phyloP scores from a whole-genome alignment of 1,140 invertebrate species.

The Drosophila jambulina region DNA sequence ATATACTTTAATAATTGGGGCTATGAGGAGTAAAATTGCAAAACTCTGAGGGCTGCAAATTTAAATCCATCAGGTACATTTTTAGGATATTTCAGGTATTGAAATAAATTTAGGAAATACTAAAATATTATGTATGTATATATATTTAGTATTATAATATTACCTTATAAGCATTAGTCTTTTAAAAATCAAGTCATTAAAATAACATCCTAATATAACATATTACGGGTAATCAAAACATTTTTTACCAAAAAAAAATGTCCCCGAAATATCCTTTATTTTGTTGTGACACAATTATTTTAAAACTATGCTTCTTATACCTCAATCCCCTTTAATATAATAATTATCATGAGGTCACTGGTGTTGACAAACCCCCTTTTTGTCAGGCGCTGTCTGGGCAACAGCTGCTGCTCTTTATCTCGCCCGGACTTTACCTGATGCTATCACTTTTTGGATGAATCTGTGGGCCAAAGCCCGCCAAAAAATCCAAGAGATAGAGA shows the following conservation, averaged over 20 bases:
- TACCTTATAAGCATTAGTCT: no score
- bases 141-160: no score
- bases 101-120: background rate
- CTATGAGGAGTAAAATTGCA: no score
- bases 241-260: no score
- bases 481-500: conserved; percentile 33
- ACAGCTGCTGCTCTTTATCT: conserved; percentile 42
- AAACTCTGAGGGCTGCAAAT: no score
- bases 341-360: conserved; percentile 1
- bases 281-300: background rate
- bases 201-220: no score
- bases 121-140: no score
- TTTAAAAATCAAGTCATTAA: no score
- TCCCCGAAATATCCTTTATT: background rate
- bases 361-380: conserved; percentile 52
- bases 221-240: no score
- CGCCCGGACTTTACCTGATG: conserved; percentile 64
- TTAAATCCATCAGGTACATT: background rate
- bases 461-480: conserved; percentile 49
- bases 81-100: background rate
- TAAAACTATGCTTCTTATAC: conserved; percentile 10
- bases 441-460: conserved; percentile 59
- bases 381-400: conserved; percentile 6
- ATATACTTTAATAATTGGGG: no score
- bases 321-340: conserved; percentile 1